Percentiles rank a stretch among this genome's conserved stretches.
Conservation (phyloP, 2,113 vertebrate genomes). For the Neomonachus schauinslandi region DNA sequence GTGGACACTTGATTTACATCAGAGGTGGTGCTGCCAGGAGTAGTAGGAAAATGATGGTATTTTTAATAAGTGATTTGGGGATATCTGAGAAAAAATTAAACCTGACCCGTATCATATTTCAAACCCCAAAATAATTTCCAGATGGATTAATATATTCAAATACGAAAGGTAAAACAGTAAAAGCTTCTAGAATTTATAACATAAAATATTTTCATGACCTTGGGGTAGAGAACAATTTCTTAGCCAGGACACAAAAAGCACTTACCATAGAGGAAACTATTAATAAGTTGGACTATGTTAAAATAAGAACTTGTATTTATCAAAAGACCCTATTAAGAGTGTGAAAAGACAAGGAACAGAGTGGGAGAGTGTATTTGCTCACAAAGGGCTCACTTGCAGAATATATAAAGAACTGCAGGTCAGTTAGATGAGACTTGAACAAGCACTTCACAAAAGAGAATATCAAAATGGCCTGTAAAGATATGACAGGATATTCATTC, state of each 20-base stretch:
- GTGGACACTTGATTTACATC: background rate
- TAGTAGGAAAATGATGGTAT: background rate
- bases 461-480: background rate
- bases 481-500: background rate
- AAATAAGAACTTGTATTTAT: constrained; percentile 12
- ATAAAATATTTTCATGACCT: background rate
- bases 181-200: background rate
- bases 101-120: background rate
- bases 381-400: background rate
- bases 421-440: background rate
- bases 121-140: background rate
- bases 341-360: background rate
- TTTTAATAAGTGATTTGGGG: background rate
- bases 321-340: background rate
- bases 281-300: background rate
- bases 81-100: constrained; percentile 18
- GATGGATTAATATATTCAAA: background rate
- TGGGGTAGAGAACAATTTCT: background rate
- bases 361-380: background rate
- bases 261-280: background rate
- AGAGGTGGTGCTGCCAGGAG: background rate
- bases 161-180: constrained; percentile 22
- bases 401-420: background rate
- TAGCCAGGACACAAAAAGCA: background rate
- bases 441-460: background rate